These are phyloP conservation scores for Phaonia tiefii DNA, from an alignment of 2,888 invertebrate species.

Conservation along the genomic window DNA sequence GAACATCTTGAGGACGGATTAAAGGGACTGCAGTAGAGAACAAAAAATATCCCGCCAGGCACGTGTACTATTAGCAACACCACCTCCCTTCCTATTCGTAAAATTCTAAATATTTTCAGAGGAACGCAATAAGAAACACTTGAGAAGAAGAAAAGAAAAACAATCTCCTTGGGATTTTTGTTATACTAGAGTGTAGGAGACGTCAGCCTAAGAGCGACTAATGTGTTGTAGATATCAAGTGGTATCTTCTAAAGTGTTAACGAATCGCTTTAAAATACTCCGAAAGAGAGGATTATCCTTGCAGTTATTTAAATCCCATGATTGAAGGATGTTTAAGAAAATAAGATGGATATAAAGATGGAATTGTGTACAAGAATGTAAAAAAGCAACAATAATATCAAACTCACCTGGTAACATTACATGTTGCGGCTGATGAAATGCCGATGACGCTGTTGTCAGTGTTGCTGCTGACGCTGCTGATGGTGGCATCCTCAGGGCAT, in stretches of 20 bases:
- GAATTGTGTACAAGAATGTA: too few species aligned
- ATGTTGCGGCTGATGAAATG: conserved; percentile 78
- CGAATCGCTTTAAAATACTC: conserved; percentile 41
- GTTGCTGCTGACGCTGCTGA: conserved; percentile 51
- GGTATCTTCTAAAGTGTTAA: conserved; percentile 49
- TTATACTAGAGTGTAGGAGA: neutral
- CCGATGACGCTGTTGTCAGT: conserved; percentile 69
- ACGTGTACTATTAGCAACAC: neutral
- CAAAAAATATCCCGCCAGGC: conserved; percentile 57
- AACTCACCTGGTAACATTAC: conserved; percentile 79
- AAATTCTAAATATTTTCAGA: neutral
- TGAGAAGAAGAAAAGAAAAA: conserved; percentile 16
- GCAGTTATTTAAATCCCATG: too few species aligned
- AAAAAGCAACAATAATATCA: neutral
- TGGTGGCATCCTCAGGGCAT: conserved; percentile 76
- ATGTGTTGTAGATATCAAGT: conserved; percentile 35
- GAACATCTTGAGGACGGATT: conserved; percentile 61
- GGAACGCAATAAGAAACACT: conserved; percentile 34
- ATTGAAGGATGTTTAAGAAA: too few species aligned
- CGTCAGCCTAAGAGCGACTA: neutral
- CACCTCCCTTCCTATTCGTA: neutral
- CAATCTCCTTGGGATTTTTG: neutral
- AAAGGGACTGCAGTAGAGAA: conserved; percentile 27
- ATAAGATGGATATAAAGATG: too few species aligned
- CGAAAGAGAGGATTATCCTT: too few species aligned